phyloP scores from a whole-genome alignment of 1,140 invertebrate species.

The Armadillidium nasatum region DNA sequence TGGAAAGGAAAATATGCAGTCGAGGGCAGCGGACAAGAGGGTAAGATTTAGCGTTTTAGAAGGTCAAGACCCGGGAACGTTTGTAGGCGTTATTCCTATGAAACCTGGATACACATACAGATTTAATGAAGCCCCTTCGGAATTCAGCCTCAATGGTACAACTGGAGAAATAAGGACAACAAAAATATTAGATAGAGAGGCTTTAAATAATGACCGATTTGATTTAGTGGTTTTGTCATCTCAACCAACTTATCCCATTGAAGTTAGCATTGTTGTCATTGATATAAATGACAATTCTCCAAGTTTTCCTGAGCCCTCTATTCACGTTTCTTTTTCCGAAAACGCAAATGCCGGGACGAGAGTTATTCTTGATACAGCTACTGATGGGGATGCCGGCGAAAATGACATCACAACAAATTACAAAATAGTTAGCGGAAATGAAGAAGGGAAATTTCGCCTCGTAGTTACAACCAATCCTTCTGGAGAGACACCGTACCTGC shows the following conservation, averaged over 20 bases:
- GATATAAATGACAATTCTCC: slow-evolving; percentile 88
- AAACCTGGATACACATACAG: slow-evolving; percentile 82
- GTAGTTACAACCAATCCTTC: slow-evolving; percentile 80
- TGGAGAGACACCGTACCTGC: slow-evolving; percentile 80
- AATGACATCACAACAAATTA: slow-evolving; percentile 84
- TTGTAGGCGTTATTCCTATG: slow-evolving; percentile 77
- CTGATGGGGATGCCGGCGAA: slow-evolving; percentile 74
- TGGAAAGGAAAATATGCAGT: slow-evolving; percentile 66
- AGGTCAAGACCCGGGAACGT: slow-evolving; percentile 70
- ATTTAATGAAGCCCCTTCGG: slow-evolving; percentile 80
- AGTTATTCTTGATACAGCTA: slow-evolving; percentile 77
- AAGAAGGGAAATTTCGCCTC: slow-evolving; percentile 77
- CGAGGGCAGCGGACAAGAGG: slow-evolving; percentile 74
- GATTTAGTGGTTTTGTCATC: slow-evolving; percentile 84
- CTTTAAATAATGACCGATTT: slow-evolving; percentile 67
- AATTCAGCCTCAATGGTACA: slow-evolving; percentile 72
- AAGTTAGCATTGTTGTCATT: slow-evolving; percentile 75
- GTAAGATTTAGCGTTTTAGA: slow-evolving; percentile 78
- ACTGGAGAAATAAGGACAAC: slow-evolving; percentile 78
- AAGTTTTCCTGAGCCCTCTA: slow-evolving; percentile 79
- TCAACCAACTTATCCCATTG: slow-evolving; percentile 87
- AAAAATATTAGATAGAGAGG: slow-evolving; percentile 73
- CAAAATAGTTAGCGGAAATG: slow-evolving; percentile 78
- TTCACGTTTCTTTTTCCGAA: slow-evolving; percentile 81
- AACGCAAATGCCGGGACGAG: slow-evolving; percentile 80